A percentile compares a stretch with the other conserved stretches of the same genome.
phyloP scores from a whole-genome alignment of 2,797 vertebrate species.

The Geotrypetes seraphini region DNA sequence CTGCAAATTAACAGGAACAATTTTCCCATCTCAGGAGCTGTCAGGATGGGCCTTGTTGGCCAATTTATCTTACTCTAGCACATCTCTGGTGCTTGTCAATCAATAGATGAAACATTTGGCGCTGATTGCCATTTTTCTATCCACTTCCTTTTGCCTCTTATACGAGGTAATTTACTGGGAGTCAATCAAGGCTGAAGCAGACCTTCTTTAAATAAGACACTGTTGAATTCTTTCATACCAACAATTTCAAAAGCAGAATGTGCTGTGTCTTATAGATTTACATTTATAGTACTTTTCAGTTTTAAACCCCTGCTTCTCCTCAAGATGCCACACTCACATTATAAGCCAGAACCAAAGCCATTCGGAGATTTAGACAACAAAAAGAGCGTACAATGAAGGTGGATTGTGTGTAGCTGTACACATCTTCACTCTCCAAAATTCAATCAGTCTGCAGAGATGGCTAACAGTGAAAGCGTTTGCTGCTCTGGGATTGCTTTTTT shows the following conservation, averaged over 20 bases:
- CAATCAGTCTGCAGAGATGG: conserved; percentile 9
- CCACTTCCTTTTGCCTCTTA: conserved; percentile 60
- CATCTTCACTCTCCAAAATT: conserved; percentile 20
- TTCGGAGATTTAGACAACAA: conserved; percentile 17
- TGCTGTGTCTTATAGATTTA: conserved; percentile 63
- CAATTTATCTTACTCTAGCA: conserved; percentile 72
- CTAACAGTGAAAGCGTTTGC: conserved; percentile 8
- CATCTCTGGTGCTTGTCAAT: conserved; percentile 74
- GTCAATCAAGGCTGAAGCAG: conserved; percentile 70
- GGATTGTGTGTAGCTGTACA: conserved; percentile 10
- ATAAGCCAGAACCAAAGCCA: conserved; percentile 44
- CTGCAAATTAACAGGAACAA: conserved; percentile 71
- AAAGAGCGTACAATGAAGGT: conserved; percentile 21
- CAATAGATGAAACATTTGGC: conserved; percentile 69
- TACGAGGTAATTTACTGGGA: conserved; percentile 72
- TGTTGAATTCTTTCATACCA: conserved; percentile 59
- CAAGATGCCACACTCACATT: conserved; percentile 40
- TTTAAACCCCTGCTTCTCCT: conserved; percentile 13
- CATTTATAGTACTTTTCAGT: conserved; percentile 49
- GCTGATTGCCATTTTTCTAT: conserved; percentile 71
- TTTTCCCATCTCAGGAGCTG: conserved; percentile 68
- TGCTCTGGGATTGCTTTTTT: conserved; percentile 5
- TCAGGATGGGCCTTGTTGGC: conserved; percentile 67
- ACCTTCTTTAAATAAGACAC: conserved; percentile 75
- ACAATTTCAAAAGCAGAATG: conserved; percentile 63